Conservation (phyloP, 2,888 invertebrate species). For the Coleophora flavipennella region DNA sequence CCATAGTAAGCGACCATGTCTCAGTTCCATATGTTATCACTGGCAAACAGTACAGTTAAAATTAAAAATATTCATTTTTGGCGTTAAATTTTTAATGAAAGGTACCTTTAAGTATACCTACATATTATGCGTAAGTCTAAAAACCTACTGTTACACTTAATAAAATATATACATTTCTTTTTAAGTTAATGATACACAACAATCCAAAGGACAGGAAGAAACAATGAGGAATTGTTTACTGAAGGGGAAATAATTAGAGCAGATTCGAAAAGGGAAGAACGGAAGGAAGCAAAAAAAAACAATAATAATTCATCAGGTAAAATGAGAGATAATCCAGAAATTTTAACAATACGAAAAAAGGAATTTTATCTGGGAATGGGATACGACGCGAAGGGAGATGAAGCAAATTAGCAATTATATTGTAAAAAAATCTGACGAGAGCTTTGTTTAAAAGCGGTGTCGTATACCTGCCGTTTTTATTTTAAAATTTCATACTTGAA, state of each 20-base stretch:
- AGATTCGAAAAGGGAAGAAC: conserved; percentile 38
- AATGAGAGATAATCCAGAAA: conserved; percentile 47
- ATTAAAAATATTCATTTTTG: too few species aligned
- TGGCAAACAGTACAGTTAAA: too few species aligned
- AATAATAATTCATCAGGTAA: conserved; percentile 60
- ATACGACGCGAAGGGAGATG: conserved; percentile 30
- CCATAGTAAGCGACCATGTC: too few species aligned
- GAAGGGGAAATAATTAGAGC: conserved; percentile 63
- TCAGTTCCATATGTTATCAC: too few species aligned
- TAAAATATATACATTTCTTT: too few species aligned
- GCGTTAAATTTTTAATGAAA: too few species aligned
- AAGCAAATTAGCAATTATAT: conserved; percentile 65
- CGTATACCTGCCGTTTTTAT: conserved; percentile 36
- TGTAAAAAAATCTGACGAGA: conserved; percentile 49
- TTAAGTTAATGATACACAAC: too few species aligned
- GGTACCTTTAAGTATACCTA: too few species aligned
- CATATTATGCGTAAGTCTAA: too few species aligned
- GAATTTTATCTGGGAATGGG: conserved; percentile 28
- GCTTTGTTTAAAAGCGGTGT: conserved; percentile 44
- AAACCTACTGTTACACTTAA: background rate
- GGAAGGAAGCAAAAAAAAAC: conserved; percentile 39
- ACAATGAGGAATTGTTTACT: conserved; percentile 34
- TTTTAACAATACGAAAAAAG: conserved; percentile 45
- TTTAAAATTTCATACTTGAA: conserved; percentile 20
- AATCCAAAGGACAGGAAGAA: too few species aligned